Evolutionary conservation across 2,797 vertebrate genomes (phyloP).

Genomic region (Gymnocypris eckloni): DNA sequence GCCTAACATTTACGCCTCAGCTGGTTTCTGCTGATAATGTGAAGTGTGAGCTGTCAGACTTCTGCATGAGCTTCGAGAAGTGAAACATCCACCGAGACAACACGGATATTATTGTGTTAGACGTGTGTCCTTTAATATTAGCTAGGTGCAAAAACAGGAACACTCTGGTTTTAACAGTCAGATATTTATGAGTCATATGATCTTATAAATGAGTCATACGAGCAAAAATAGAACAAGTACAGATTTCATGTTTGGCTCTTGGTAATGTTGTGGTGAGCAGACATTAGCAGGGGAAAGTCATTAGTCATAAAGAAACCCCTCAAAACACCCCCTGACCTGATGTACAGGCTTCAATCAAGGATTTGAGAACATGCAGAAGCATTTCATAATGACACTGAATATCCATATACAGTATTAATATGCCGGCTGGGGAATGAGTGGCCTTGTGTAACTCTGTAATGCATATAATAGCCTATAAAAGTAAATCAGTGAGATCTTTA

Average conservation of each 20-base stretch:
- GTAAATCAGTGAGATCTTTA: not conserved
- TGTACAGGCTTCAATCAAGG: not conserved
- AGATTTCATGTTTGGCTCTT: slow-evolving; percentile 34
- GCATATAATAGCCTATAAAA: not conserved
- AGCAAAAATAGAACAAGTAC: slow-evolving; percentile 16
- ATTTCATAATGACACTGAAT: not conserved
- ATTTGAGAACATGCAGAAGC: not conserved
- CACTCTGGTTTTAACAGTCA: slow-evolving; percentile 7
- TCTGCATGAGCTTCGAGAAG: not conserved
- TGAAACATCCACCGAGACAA: not conserved
- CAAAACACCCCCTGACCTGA: not conserved
- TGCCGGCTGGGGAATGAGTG: not conserved
- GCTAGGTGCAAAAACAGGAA: not conserved
- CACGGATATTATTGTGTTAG: not conserved
- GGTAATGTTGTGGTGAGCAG: slow-evolving; percentile 20
- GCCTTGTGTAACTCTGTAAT: not conserved
- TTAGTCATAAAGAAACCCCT: slow-evolving; percentile 15
- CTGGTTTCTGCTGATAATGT: not conserved
- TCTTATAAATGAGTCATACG: slow-evolving; percentile 21
- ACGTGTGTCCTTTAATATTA: not conserved
- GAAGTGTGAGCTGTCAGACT: not conserved
- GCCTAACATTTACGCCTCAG: not conserved
- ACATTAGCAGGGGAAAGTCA: not conserved
- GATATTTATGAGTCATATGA: slow-evolving; percentile 9
- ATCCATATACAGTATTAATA: not conserved